Base-by-base conservation (phyloP, 2,888 invertebrate species). In the Drosophila mimetica region DNA sequence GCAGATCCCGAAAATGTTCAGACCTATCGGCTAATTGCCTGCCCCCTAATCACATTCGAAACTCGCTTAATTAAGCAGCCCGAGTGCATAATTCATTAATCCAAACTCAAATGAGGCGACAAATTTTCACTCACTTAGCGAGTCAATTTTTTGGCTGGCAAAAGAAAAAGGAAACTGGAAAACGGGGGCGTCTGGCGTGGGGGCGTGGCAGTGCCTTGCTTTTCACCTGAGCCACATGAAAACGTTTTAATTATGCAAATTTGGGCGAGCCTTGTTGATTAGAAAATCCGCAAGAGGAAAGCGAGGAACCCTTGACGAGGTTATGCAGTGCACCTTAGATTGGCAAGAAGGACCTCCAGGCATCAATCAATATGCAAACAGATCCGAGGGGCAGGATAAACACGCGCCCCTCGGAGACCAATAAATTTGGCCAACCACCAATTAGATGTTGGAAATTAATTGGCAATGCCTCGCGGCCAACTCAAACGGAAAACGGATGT, bases 241-340 rank as follows among this genome's bases (percentile, higher is more conserved):
- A 71, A 66, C 74, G 74, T 86, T 89, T 89, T 86, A 85, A 85
- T 85, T 85, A 85, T 85, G 84, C 88, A 85, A 85, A 85, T 89
- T 72, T 65, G 37, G 39, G 75, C 66, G 64, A 59, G 71, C 61
- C 69, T 48, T 61, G 83, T 77, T 89, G 84, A 85, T 85, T 89
- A 85, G 76, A 86, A 86, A 88, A 84, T 88, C 80, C 79, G 30
- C 69, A 50, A 70, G 78, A 76, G 65, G 34, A 53, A 67, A 36
- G 20, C 55, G 20, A 11, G 8, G 18, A 25, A 66, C 79, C 72
- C 79, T 74, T 73, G 71, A 84, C 20, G 16, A 28, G 74, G 42
- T 28, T 28, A 44, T 44, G 14, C 46, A 44, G 48, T 37, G 20
- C 46, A 50, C 71, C 63, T 39, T 28, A 16, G 37, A 58, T 25